Percentiles rank a stretch among this genome's conserved stretches.
These are phyloP conservation scores for Ectemnius cavifrons DNA, from an alignment of 2,888 invertebrate genomes.

Conservation along the genomic window DNA sequence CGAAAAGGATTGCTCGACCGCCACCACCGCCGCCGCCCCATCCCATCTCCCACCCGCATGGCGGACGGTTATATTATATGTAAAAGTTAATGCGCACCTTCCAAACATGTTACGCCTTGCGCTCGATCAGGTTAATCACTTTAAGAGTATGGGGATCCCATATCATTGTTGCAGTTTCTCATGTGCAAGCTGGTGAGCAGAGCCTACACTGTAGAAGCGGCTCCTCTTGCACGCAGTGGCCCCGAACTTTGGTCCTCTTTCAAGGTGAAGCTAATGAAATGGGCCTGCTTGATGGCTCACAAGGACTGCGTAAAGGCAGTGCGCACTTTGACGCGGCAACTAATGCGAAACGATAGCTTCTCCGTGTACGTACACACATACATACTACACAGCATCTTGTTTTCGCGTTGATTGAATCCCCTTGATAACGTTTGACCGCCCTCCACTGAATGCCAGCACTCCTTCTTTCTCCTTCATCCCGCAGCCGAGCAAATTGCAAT, in stretches of 20 bases:
- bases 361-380: conserved; percentile 25
- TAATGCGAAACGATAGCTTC: conserved; percentile 12
- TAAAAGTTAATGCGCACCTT: too few relatives aligned
- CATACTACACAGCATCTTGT: too few relatives aligned
- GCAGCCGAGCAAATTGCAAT: too few relatives aligned
- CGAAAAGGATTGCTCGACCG: conserved; percentile 17
- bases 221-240: conserved; percentile 57
- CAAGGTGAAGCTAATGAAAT: conserved; percentile 65
- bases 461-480: too few relatives aligned
- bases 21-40: neutral
- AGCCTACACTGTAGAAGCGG: conserved; percentile 64
- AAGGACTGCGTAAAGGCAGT: conserved; percentile 60
- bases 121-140: neutral
- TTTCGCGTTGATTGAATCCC: too few relatives aligned
- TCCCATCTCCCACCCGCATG: too few relatives aligned
- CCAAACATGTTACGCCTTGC: too few relatives aligned
- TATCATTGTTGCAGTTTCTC: conserved; percentile 38
- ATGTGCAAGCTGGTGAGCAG: conserved; percentile 64
- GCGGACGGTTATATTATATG: too few relatives aligned
- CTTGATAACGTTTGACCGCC: too few relatives aligned
- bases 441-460: too few relatives aligned
- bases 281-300: conserved; percentile 72
- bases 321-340: neutral
- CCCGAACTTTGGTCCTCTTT: conserved; percentile 63
- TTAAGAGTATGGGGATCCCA: neutral